Evolutionary conservation across 2,888 invertebrate species (phyloP), one percentile per base, ranked within the genome.

Genomic region (Cheilosia scutellata): DNA sequence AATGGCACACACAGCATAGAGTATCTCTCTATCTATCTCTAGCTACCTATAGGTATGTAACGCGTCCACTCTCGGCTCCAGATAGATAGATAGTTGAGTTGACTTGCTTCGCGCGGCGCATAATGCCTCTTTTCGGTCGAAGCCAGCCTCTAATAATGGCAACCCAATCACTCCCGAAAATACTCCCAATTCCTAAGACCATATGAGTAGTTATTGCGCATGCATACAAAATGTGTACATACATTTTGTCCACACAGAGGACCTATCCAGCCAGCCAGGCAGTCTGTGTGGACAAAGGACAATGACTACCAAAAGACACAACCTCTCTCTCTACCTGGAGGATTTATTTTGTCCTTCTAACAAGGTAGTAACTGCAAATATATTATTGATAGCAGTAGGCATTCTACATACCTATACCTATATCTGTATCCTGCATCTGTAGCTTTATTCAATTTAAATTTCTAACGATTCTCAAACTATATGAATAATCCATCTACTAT

Each of bases 131-230:
- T 76, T 75, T 79, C 66, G 80, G 74, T 76, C 82, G 80, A 72
- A 76, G 86, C 86, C 86, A 86, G 86, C 86, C 80, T 82, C 86
- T 76, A 77, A 82, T 86, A 86, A 86, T 82, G 72, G 76, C 86
- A 77, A 82, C 86, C 86, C 86, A 86, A 86, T 86, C 86, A 77
- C 82, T 86, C 86, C 86, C 86, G 76, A 86, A 86, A 82, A 86
- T 86, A 72, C 86, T 86, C 82, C 86, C 86, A 86, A 86, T 86
- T 75, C 76, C 44, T 33, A 63, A 60, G 82, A 86, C 86, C 86
- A 82, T 86, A 86, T 86, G 86, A 86, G 86, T 86, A 86, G 86
- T 86, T 86, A 86, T 82, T 86, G 86, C 86, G 86, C 86, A 86
- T 86, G 86, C 86, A 86, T 86, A 82, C 82, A 62, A 86, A 80